These are phyloP conservation scores for Brachionus sp. DNA, from an alignment of 1,140 invertebrate species.

Conservation along the genomic window DNA sequence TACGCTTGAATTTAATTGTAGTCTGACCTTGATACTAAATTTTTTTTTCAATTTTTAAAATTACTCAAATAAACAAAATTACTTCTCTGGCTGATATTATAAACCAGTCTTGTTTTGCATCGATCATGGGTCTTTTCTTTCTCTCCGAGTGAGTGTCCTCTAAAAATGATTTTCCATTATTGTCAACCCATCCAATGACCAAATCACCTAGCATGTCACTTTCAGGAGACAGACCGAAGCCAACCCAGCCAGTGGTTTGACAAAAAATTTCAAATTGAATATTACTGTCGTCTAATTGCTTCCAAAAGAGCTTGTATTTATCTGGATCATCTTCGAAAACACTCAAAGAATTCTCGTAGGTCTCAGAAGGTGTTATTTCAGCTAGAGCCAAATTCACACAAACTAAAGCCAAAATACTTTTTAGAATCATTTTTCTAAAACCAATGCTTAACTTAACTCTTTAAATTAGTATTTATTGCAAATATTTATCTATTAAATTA, in stretches of 20 bases:
- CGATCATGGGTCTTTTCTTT: neutral
- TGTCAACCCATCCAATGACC: conserved; percentile 2
- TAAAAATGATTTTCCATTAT: conserved; percentile 8
- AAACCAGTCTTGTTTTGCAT: neutral
- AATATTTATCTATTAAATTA: no score
- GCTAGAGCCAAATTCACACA: neutral
- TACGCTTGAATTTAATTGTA: conserved; percentile 7
- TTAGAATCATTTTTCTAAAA: neutral
- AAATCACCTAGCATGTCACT: conserved; percentile 68
- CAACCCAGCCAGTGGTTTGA: conserved; percentile 72
- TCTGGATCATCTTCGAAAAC: conserved; percentile 27
- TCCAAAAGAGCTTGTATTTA: neutral
- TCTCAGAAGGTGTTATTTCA: neutral
- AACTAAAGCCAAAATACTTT: neutral
- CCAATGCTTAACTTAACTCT: neutral
- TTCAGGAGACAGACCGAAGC: conserved; percentile 73
- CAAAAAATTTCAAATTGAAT: conserved; percentile 31
- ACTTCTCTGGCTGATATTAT: neutral
- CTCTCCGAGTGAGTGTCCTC: neutral
- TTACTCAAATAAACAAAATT: neutral
- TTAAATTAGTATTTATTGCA: neutral
- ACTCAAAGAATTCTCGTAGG: neutral
- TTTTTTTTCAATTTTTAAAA: neutral
- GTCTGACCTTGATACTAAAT: neutral
- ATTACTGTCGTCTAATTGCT: neutral